A percentile compares a stretch with the other conserved stretches of the same genome.
These are phyloP conservation scores for Upupa epops DNA, from an alignment of 2,113 vertebrate species.

Conservation along the genomic window DNA sequence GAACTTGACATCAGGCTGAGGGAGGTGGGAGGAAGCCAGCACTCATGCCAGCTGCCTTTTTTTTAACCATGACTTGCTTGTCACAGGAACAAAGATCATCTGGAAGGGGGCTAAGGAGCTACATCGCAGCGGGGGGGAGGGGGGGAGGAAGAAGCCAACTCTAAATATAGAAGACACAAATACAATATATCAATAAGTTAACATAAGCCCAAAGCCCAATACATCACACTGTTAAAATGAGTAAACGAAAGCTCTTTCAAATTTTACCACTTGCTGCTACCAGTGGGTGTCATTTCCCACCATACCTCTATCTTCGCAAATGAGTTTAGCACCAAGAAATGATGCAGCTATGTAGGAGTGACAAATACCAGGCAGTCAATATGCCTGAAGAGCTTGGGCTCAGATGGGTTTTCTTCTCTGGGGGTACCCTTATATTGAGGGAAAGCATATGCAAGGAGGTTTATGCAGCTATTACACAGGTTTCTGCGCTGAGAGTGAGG, in stretches of 20 bases:
- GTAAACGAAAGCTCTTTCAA: not conserved
- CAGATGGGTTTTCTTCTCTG: not conserved
- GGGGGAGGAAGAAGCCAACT: not conserved
- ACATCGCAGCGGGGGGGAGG: not conserved
- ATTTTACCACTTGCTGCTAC: slow-evolving; percentile 24
- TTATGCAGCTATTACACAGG: not conserved
- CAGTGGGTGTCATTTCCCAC: slow-evolving; percentile 36
- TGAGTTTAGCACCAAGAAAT: slow-evolving; percentile 9
- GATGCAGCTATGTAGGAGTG: slow-evolving; percentile 15
- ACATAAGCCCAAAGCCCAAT: not conserved
- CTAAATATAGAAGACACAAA: not conserved
- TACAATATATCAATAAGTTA: slow-evolving; percentile 22
- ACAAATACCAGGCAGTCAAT: slow-evolving; percentile 8
- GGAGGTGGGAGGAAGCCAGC: not conserved
- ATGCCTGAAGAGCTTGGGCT: not conserved
- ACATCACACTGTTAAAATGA: not conserved
- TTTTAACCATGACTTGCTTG: not conserved
- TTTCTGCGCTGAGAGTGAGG: not conserved
- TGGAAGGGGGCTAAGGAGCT: not conserved
- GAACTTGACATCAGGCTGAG: not conserved
- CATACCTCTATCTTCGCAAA: slow-evolving; percentile 12
- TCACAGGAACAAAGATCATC: slow-evolving; percentile 17
- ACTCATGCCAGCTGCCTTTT: not conserved
- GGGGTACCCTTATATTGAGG: not conserved
- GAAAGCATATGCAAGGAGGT: rapidly evolving